phyloP scores from a whole-genome alignment of 2,797 vertebrate genomes.

The Sus cebifrons region DNA sequence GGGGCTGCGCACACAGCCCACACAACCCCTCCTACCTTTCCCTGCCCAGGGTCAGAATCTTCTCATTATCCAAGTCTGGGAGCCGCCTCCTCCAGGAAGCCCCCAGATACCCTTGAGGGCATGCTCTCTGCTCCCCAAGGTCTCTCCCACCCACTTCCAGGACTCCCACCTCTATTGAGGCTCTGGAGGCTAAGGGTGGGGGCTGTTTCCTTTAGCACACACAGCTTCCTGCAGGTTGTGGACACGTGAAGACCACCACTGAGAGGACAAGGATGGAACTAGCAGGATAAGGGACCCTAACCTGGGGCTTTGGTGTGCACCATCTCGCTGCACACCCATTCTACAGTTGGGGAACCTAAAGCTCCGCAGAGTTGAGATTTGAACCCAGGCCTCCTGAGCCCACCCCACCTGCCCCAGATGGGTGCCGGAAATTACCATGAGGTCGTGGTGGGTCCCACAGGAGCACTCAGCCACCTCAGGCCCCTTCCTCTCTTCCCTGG shows the following conservation, averaged over 20 bases:
- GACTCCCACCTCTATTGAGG: accelerated
- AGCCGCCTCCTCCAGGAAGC: not conserved
- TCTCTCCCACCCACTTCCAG: not conserved
- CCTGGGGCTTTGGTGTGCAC: too few relatives aligned
- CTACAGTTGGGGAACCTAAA: not conserved
- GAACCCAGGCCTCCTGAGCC: not conserved
- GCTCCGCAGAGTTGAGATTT: not conserved
- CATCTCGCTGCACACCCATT: accelerated
- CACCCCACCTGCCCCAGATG: not conserved
- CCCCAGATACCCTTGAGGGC: not conserved
- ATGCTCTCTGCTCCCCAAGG: not conserved
- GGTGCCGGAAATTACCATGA: not conserved
- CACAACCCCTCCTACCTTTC: too few relatives aligned
- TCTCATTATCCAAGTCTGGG: not conserved
- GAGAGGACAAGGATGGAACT: not conserved
- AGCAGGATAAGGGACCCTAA: not conserved
- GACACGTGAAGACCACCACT: not conserved
- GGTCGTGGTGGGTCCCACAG: not conserved
- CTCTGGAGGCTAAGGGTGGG: not conserved
- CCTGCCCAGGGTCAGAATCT: not conserved
- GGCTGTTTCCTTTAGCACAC: not conserved
- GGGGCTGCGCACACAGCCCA: accelerated
- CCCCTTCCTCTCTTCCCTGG: not conserved
- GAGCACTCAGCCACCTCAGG: not conserved
- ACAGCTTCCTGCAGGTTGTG: too few relatives aligned